Evolutionary conservation across 2,797 vertebrate species (phyloP), one percentile per base, ranked within the genome.

Genomic region (Dendrocincla tyrannina): DNA sequence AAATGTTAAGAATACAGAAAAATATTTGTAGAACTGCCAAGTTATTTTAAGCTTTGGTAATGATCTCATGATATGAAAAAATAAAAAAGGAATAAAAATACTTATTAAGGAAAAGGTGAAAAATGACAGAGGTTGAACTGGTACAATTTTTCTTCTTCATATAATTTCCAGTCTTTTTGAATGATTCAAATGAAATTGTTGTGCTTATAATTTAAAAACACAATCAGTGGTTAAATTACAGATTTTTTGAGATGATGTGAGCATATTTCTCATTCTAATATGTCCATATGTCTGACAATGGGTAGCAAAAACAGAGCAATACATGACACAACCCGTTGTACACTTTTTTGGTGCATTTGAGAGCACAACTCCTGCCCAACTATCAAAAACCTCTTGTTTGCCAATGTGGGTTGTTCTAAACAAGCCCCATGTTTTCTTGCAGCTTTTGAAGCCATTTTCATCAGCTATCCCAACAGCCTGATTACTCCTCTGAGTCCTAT

Each of bases 31-130:
- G 50, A 89, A 39, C 28, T 69, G 91, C 64, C 64, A 84, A 84
- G 81, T 68, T 93, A 81, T 84, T 86, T 89, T 84, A 86, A 81
- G 69, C 42, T 87, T 87, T 93, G 78, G 55, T 87, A 94, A 81
- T 89, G 13, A 89, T 70, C 74, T 89, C 74, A 76, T 66, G n/a
- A 50, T 52, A 60, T 35, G 55, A 30, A 83, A 88, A 91, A 93
- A 37, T 37, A 27, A 86, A 91, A 91, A 64, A 89, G 32, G 19
- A 81, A 62, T 41, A 10, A 63, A 88, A 53, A 63, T 4, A 58
- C n/a, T 66, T 44, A 17, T 52, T 91, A 42, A 63, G 53, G 23
- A 52, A 81, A 83, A 80, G 52, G 41, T 89, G 30, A 73, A 93
- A 77, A 47, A 84, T 42, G 2, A 47, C 42, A 52, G 25, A 52